Conservation (phyloP, 2,113 vertebrate genomes). For the Menidia beryllina region DNA sequence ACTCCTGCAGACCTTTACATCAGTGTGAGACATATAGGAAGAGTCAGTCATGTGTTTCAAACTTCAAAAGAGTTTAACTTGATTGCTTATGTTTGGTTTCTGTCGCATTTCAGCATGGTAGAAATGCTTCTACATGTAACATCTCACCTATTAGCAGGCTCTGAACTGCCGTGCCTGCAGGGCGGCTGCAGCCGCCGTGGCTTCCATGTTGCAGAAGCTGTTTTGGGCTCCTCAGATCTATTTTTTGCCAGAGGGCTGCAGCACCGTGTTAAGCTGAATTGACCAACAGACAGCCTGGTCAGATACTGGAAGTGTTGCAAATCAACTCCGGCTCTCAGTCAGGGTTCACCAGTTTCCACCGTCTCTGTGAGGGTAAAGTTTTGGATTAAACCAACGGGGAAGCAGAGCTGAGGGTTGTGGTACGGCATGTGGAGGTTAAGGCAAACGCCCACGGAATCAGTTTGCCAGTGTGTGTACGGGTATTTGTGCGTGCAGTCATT, state of each 20-base stretch:
- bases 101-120: neutral
- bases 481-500: constrained; percentile 29
- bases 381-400: constrained; percentile 24
- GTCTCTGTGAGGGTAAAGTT: constrained; percentile 48
- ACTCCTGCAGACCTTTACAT: neutral
- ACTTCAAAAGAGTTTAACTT: neutral
- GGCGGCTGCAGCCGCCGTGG: constrained; percentile 21
- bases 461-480: constrained; percentile 1
- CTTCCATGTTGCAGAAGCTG: constrained; percentile 36
- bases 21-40: neutral
- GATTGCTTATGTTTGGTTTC: neutral
- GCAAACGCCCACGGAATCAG: constrained; percentile 11
- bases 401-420: constrained; percentile 19
- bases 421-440: constrained; percentile 24
- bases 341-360: constrained; percentile 48
- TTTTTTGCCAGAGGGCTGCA: constrained; percentile 48
- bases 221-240: constrained; percentile 36
- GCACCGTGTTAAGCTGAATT: constrained; percentile 29
- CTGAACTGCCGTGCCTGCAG: neutral
- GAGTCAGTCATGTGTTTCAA: neutral
- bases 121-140: neutral
- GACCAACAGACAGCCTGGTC: constrained; percentile 7
- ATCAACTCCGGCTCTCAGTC: constrained; percentile 48
- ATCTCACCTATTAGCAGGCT: neutral
- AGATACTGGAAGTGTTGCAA: constrained; percentile 45